Evolutionary conservation across 2,888 invertebrate genomes (phyloP).

Genomic region (Argyresthia goedartella): DNA sequence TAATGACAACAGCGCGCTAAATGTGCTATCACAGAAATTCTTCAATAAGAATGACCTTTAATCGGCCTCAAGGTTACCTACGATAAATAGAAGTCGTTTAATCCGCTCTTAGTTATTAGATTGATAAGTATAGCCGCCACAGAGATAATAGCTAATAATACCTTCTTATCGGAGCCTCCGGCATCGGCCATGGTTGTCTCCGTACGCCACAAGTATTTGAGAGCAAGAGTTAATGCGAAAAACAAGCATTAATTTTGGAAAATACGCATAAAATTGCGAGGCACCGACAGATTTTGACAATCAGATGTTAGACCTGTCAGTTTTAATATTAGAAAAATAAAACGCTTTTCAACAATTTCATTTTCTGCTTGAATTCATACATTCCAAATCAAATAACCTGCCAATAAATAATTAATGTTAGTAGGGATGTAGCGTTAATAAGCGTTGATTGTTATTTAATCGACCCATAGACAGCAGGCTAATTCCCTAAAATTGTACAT

Average conservation of each 20-base stretch:
- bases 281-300: not conserved
- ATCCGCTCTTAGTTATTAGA: not conserved
- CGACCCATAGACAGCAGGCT: too few species aligned
- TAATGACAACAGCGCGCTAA: too few species aligned
- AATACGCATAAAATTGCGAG: not conserved
- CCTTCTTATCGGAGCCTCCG: constrained; percentile 49
- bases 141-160: constrained; percentile 34
- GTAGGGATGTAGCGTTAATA: too few species aligned
- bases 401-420: too few species aligned
- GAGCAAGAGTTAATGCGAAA: not conserved
- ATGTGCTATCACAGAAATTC: too few species aligned
- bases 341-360: not conserved
- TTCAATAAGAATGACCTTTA: constrained; percentile 35
- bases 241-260: not conserved
- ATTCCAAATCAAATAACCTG: too few species aligned
- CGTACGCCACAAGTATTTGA: constrained; percentile 14
- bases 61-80: constrained; percentile 35
- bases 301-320: not conserved
- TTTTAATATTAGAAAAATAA: not conserved
- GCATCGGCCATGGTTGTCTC: constrained; percentile 38
- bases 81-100: constrained; percentile 28
- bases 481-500: too few species aligned
- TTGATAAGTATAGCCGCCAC: constrained; percentile 3
- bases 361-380: too few species aligned
- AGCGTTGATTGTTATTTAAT: too few species aligned